Evolutionary conservation across 1,140 invertebrate species (phyloP).

Genomic region (Laupala kohalensis): DNA sequence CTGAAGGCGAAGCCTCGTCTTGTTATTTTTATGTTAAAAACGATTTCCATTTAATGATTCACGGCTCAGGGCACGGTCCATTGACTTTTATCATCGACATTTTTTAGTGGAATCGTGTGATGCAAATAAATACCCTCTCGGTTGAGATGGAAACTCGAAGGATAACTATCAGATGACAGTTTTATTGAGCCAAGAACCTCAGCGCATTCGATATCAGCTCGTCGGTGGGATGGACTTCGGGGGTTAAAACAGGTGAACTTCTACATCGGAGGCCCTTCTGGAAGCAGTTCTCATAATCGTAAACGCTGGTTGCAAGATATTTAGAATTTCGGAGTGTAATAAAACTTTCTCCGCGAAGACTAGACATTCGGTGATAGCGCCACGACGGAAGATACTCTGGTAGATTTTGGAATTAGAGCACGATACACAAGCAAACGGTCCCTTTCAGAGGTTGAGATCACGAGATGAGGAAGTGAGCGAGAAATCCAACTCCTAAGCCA

Average conservation of each 20-base stretch:
- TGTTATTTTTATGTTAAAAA: neutral
- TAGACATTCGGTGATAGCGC: neutral
- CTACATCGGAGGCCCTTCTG: neutral
- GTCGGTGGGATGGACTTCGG: too few species aligned
- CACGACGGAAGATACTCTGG: too few species aligned
- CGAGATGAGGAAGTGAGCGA: too few species aligned
- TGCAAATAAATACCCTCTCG: neutral
- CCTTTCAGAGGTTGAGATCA: too few species aligned
- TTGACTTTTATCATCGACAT: neutral
- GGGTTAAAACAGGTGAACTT: too few species aligned
- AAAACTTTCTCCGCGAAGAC: neutral
- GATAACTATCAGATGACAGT: neutral
- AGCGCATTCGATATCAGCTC: neutral
- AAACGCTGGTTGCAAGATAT: neutral
- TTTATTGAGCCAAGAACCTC: neutral
- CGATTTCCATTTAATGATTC: neutral
- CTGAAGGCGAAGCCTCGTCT: neutral
- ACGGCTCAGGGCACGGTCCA: neutral
- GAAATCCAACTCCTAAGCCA: too few species aligned
- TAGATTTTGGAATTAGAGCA: too few species aligned
- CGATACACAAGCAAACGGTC: too few species aligned
- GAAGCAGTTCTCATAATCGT: neutral
- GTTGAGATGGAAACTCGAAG: neutral
- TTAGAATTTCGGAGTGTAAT: neutral
- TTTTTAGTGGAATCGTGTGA: neutral